phyloP scores from a whole-genome alignment of 2,888 invertebrate genomes.

The Fragum sueziense region DNA sequence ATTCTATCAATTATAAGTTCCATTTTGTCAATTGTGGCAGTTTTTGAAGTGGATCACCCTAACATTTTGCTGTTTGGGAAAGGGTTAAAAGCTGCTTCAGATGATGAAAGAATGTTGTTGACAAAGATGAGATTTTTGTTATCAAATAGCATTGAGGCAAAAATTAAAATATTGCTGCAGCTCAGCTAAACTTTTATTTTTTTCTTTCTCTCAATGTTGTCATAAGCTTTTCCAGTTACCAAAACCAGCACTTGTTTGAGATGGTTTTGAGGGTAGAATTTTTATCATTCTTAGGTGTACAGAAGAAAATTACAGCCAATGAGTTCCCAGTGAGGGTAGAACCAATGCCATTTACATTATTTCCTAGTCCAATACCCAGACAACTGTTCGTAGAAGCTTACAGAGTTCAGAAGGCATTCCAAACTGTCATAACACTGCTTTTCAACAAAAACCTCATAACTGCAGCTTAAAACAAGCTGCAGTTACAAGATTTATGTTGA shows the following conservation, averaged over 20 bases:
- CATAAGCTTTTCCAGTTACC: neutral
- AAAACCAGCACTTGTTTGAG: neutral
- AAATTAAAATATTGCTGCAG: neutral
- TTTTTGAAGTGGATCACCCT: too few species aligned
- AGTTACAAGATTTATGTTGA: neutral
- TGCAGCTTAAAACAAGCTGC: too few species aligned
- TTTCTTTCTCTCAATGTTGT: neutral
- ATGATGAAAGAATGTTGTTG: too few species aligned
- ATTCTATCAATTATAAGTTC: too few species aligned
- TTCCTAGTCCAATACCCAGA: slow-evolving; percentile 88
- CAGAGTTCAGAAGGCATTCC: slow-evolving; percentile 88
- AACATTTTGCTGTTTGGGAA: too few species aligned
- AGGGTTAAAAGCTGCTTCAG: too few species aligned
- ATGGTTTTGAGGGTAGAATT: neutral
- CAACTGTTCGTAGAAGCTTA: slow-evolving; percentile 90
- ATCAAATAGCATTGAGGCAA: neutral
- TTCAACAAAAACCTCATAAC: too few species aligned
- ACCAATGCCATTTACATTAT: slow-evolving; percentile 74
- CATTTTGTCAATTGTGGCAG: too few species aligned
- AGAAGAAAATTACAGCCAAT: slow-evolving; percentile 52
- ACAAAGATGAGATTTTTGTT: too few species aligned
- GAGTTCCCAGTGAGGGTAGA: slow-evolving; percentile 55
- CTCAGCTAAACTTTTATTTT: neutral
- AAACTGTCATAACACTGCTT: slow-evolving; percentile 87
- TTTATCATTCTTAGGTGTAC: slow-evolving; percentile 48